Evolutionary conservation across 2,113 vertebrate species (phyloP).

Genomic region (Amazona vittata): DNA sequence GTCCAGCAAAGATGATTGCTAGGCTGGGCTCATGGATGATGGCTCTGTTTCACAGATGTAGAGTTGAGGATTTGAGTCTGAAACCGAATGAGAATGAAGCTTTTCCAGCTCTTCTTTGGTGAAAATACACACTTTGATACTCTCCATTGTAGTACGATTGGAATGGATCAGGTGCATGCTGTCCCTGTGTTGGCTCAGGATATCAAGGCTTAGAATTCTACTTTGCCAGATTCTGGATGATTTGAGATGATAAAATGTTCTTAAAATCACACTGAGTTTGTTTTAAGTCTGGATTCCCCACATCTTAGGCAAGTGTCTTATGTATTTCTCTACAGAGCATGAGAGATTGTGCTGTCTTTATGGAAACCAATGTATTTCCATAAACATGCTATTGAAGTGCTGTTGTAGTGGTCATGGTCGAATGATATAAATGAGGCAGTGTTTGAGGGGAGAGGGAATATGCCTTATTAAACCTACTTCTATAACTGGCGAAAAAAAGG

Average conservation of each 20-base stretch:
- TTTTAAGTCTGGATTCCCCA: not conserved
- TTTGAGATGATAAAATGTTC: not conserved
- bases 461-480: not conserved
- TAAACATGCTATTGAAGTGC: not conserved
- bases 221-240: not conserved
- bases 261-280: not conserved
- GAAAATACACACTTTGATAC: not conserved
- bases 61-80: not conserved
- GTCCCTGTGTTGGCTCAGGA: not conserved
- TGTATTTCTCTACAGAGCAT: not conserved
- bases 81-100: not conserved
- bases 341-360: not conserved
- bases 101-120: not conserved
- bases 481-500: not conserved
- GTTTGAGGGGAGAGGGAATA: not conserved
- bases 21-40: rapidly evolving
- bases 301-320: not conserved
- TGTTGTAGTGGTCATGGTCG: not conserved
- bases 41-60: not conserved
- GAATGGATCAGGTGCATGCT: not conserved
- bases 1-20: not conserved
- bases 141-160: rapidly evolving
- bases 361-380: not conserved
- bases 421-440: not conserved
- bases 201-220: not conserved